Percentiles rank a stretch among this genome's conserved stretches.
phyloP scores from a whole-genome alignment of 2,888 invertebrate genomes.

The Omphaloscelis lunosa region DNA sequence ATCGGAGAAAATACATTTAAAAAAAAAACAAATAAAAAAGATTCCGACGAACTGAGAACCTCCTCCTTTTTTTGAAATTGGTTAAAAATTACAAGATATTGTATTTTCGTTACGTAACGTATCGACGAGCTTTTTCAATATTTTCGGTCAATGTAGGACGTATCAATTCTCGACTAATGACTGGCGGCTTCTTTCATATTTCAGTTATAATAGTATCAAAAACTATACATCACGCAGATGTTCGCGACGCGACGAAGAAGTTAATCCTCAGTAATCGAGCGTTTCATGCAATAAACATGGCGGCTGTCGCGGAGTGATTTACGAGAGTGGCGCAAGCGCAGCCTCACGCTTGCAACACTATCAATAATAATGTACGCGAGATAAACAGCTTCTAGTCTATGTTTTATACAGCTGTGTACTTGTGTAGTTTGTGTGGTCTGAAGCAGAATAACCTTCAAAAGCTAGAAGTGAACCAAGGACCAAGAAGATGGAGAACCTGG shows the following conservation, averaged over 20 bases:
- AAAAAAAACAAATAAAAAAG: no score
- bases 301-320: constrained; percentile 62
- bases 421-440: constrained; percentile 15
- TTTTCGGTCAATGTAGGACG: background rate
- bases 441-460: background rate
- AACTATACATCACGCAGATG: constrained; percentile 31
- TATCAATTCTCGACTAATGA: background rate
- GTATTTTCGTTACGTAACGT: background rate
- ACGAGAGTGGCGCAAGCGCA: constrained; percentile 60
- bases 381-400: constrained; percentile 20
- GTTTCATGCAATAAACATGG: constrained; percentile 62
- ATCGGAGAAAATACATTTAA: no score
- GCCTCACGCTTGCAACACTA: constrained; percentile 41
- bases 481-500: background rate
- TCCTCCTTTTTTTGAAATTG: no score
- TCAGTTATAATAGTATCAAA: constrained; percentile 14
- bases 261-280: constrained; percentile 47
- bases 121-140: background rate
- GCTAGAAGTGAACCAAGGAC: no score
- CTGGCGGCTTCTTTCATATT: constrained; percentile 4
- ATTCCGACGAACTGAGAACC: no score
- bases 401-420: constrained; percentile 7
- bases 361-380: constrained; percentile 29
- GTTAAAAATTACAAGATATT: background rate
- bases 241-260: constrained; percentile 35